Base-by-base conservation (phyloP, 2,888 invertebrate genomes). In the Aricia artaxerxes region DNA sequence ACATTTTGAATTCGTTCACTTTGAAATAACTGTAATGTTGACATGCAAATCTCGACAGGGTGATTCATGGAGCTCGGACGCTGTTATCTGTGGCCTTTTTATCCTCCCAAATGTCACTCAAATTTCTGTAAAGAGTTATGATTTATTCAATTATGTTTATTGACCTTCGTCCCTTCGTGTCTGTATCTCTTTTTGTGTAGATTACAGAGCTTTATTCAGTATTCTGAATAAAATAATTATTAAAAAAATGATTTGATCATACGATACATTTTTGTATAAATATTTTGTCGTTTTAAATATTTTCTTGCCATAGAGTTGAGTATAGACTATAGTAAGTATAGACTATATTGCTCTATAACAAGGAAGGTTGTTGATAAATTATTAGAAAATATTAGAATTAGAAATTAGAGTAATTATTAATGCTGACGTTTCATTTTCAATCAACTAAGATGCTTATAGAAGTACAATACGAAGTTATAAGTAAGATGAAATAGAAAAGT, bases 51-150 rank as follows among this genome's bases (percentile, higher is more conserved):
- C 83, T 82, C 80, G 80, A 81, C 81, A 82, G 85, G 81, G 84
- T 87, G 86, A 87, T 88, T 86, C 88, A 87, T 87, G 84, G 83
- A 84, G 82, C 80, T 82, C 79, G 83, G 82, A 78, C 82, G 82
- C 64, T 78, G 80, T 83, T 85, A 85, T 86, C 86, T 84, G 78
- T 78, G 81, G 80, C 81, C 79, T 82, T 85, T 84, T 85, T 84
- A 81, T 83, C 82, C 64, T 49, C 78, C 79, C 64, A 72, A 75
- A 77, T 79, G 85, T 85, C 86, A 82, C 81, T 84, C 83, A 83
- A 83, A 80, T 75, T 78, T 81, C 75, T 78, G 79, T 79, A 81
- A 77, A 77, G 77, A 77, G 61, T 73, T 77, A 79, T 79, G 79
- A 79, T 76, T 64, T 78, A 79, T 80, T 76, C 76, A 76, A 76